Evolutionary conservation across 1,140 invertebrate species (phyloP), one percentile per base, ranked within the genome.

Genomic region (Mycetomoellerius zeteki): DNA sequence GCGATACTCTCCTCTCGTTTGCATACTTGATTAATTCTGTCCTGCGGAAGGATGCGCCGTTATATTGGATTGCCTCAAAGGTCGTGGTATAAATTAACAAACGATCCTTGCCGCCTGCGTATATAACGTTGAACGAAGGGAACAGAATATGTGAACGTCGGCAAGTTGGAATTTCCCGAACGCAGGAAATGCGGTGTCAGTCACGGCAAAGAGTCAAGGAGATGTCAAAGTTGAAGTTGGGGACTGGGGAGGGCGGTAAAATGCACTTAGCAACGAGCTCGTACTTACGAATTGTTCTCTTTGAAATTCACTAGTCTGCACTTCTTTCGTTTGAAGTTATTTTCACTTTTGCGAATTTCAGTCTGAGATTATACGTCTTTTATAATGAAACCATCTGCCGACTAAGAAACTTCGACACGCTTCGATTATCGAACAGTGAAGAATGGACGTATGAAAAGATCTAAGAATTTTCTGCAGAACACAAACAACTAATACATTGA

Each of bases 21-120:
- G 72, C 77, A 81, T 78, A 47, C 24, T 2, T 27, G 60, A 60
- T 76, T 86, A 82, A 88, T 80, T 54, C 64, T 54, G 30, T 67
- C 60, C 65, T 21, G 12, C 47, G n/a, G 21, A 78, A 60, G 60
- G 54, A 30, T 50, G 33, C 27, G 60, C n/a, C 64, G 67, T 65
- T 88, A 88, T 89, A 88, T 89, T 73, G 88, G 67, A 85, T 69
- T 47, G 30, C 52, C 7, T 75, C 30, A 69, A 73, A 58, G 60
- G 81, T 69, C 24, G 60, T 50, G 64, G 67, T 33, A 88, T 89
- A 86, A 88, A 86, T 88, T 89, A 86, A 86, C 75, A 47, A 65
- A 69, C 21, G 52, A 19, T 88, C 33, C 33, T 67, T 76, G 54
- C 37, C 56, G 71, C 33, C 1, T 43, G 75, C 47, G 43, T 50